Base-by-base conservation (phyloP, 2,888 invertebrate species). In the Eubasilissa splendida region DNA sequence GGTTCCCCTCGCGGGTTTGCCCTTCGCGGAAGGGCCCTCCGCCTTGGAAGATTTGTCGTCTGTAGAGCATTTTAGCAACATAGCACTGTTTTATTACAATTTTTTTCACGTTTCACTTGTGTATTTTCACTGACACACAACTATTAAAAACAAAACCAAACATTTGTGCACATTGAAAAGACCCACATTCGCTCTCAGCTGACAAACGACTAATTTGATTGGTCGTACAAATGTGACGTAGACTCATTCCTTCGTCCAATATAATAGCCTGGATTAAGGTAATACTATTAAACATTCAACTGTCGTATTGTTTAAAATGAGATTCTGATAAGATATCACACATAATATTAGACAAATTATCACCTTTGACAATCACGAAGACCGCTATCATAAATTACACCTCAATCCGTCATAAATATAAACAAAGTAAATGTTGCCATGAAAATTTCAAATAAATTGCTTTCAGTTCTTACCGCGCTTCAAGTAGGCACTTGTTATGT, bases 181-280 rank as follows among this genome's bases (percentile, higher is more conserved):
- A 56, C 50, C 73, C 63, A 75, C 81, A 63, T 80, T 80, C 77
- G 70, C 53, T 58, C 79, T 58, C 76, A 80, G 80, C 80, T 80
- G 80, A 80, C 66, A 73, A 63, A 73, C 66, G 79, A 80, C 80
- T 82, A 76, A 73, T 79, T 70, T 80, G 78, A 82, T 82, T 80
- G 80, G 82, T 79, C 73, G 71, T 59, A 31, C 63, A 12, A 70
- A 53, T 71, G 68, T 80, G 80, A 82, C 82, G 82, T 82, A 71
- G 68, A 77, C 66, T 60, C 42, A 58, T 77, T 73, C n/a, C 22
- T 53, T n/a, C n/a, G 58, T 10, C 11, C 58, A 10, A 58, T 58
- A n/a, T 11, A n/a, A 58, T n/a, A 58, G 9, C 58, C n/a, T 58
- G 58, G n/a, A n/a, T 58, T 58, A 8, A n/a, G 11, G n/a, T 58